Evolutionary conservation across 2,888 invertebrate genomes (phyloP).

Genomic region (Agonum fuliginosum): DNA sequence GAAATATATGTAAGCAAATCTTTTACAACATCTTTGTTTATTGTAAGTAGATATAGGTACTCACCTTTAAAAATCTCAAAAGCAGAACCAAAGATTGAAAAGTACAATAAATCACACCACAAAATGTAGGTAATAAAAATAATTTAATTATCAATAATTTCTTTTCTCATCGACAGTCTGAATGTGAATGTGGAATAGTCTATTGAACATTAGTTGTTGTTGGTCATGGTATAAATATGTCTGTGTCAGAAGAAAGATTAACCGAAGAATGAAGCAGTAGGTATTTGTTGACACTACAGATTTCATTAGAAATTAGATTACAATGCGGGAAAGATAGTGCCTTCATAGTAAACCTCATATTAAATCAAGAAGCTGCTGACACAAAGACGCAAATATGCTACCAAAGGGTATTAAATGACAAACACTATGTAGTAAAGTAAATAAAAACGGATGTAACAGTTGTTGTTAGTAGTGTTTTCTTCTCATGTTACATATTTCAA

Average conservation of each 20-base stretch:
- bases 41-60: no score
- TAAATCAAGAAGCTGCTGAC: constrained; percentile 1
- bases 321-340: not conserved
- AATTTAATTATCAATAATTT: not conserved
- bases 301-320: constrained; percentile 26
- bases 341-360: not conserved
- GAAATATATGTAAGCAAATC: no score
- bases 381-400: no score
- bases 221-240: constrained; percentile 26
- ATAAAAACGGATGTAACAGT: no score
- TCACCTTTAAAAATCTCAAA: no score
- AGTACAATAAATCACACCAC: not conserved
- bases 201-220: not conserved
- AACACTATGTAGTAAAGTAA: no score
- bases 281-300: constrained; percentile 35
- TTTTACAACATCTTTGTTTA: no score
- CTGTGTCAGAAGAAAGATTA: not conserved
- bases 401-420: constrained; percentile 11
- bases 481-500: no score
- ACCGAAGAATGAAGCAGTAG: constrained; percentile 20
- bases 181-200: not conserved
- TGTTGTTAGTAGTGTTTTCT: no score
- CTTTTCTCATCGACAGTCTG: not conserved
- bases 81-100: no score
- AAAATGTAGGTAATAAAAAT: not conserved